These are phyloP conservation scores for Himalopsyche japonica DNA, from an alignment of 2,888 invertebrate genomes.

Conservation along the genomic window DNA sequence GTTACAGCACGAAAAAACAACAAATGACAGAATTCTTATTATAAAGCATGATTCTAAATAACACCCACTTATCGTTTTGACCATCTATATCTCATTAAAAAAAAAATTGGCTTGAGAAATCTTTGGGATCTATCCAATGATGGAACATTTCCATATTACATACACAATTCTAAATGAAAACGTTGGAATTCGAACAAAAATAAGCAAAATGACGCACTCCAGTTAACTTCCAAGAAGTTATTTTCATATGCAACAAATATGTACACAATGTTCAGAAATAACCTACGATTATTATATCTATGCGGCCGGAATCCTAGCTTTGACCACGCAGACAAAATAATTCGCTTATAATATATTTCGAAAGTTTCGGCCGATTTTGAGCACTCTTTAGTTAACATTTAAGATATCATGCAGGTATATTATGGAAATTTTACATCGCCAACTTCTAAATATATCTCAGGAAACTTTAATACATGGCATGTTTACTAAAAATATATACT, in stretches of 20 bases:
- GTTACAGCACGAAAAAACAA: too few species aligned
- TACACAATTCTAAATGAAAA: background rate
- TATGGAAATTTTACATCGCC: background rate
- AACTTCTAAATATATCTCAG: slow-evolving; percentile 5
- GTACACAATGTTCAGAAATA: slow-evolving; percentile 9
- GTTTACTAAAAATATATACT: background rate
- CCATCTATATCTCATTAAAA: background rate
- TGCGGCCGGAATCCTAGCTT: background rate
- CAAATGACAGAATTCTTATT: background rate
- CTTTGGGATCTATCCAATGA: background rate
- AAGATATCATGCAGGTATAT: background rate
- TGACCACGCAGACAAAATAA: background rate
- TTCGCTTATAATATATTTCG: background rate
- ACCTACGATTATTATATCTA: background rate
- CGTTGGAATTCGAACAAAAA: background rate
- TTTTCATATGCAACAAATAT: slow-evolving; percentile 19
- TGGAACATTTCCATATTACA: background rate
- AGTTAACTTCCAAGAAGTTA: slow-evolving; percentile 8
- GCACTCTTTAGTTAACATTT: background rate
- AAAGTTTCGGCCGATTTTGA: background rate
- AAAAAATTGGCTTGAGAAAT: background rate
- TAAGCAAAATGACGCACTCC: slow-evolving; percentile 3
- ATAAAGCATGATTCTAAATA: background rate
- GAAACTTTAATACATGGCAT: slow-evolving; percentile 13
- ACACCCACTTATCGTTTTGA: background rate